Evolutionary conservation across 2,797 vertebrate species (phyloP).

Genomic region (Margarornis squamiger): DNA sequence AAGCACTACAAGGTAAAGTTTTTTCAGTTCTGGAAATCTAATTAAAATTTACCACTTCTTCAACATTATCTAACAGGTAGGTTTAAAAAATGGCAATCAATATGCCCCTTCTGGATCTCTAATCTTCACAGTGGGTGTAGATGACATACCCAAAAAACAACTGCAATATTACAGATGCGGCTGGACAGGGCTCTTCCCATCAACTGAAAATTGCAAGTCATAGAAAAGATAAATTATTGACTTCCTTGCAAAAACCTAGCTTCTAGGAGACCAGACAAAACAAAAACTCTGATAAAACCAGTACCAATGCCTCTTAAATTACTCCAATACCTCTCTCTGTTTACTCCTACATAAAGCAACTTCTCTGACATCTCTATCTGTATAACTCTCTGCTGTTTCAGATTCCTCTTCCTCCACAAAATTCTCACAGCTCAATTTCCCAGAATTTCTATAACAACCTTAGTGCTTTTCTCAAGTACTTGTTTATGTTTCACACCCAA

Average conservation of each 20-base stretch:
- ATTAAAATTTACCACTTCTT: not conserved
- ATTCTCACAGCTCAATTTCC: not conserved
- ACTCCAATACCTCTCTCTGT: not conserved
- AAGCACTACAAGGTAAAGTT: conserved; percentile 68
- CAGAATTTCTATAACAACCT: not conserved
- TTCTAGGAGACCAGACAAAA: not conserved
- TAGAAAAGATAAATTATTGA: not conserved
- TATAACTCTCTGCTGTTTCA: not conserved
- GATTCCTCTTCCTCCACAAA: not conserved
- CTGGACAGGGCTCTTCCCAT: not conserved
- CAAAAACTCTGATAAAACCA: not conserved
- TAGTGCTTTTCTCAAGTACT: not conserved
- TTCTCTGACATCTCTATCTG: not conserved
- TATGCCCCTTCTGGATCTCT: not conserved
- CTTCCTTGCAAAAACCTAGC: not conserved
- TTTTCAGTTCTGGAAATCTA: not conserved
- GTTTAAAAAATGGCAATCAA: not conserved
- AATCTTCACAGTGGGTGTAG: not conserved
- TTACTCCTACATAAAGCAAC: not conserved
- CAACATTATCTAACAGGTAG: not conserved
- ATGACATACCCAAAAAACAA: not conserved
- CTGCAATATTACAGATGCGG: not conserved
- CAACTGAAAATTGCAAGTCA: not conserved
- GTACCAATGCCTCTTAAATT: not conserved
- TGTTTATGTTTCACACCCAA: not conserved